These are phyloP conservation scores for Neolamprologus caudopunctatus DNA, from an alignment of 2,113 vertebrate genomes.

Conservation along the genomic window DNA sequence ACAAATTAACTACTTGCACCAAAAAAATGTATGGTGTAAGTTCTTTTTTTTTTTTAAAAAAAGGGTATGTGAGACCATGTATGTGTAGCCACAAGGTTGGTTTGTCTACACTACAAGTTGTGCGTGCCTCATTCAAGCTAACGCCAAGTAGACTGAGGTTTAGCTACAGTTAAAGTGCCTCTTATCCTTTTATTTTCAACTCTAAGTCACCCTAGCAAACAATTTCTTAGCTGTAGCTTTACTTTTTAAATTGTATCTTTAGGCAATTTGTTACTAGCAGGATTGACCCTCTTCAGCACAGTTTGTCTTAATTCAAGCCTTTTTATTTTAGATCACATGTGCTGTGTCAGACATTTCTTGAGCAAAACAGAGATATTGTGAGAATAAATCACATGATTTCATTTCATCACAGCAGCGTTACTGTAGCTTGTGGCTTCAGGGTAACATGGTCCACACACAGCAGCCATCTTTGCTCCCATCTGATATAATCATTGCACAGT, in stretches of 20 bases:
- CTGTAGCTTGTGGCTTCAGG: slow-evolving; percentile 4
- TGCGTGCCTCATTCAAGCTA: neutral
- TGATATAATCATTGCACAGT: neutral
- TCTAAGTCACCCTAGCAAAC: neutral
- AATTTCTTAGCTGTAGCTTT: neutral
- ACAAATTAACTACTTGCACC: neutral
- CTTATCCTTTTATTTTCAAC: neutral
- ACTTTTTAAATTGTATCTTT: neutral
- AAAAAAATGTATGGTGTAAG: neutral
- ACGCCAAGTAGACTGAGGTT: neutral
- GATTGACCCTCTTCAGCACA: neutral
- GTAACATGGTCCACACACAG: neutral
- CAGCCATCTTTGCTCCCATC: neutral
- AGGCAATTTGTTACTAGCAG: neutral
- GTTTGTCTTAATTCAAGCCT: neutral
- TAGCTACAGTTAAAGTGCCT: neutral
- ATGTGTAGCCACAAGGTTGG: neutral
- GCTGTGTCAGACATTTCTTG: neutral
- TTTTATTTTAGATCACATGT: neutral
- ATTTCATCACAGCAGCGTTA: neutral
- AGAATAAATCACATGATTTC: slow-evolving; percentile 15
- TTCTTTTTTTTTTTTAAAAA: neutral
- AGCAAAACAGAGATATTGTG: slow-evolving; percentile 6
- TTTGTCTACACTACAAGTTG: neutral
- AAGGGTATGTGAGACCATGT: neutral